Conservation (phyloP, 2,888 invertebrate species). For the Lithodes maja region DNA sequence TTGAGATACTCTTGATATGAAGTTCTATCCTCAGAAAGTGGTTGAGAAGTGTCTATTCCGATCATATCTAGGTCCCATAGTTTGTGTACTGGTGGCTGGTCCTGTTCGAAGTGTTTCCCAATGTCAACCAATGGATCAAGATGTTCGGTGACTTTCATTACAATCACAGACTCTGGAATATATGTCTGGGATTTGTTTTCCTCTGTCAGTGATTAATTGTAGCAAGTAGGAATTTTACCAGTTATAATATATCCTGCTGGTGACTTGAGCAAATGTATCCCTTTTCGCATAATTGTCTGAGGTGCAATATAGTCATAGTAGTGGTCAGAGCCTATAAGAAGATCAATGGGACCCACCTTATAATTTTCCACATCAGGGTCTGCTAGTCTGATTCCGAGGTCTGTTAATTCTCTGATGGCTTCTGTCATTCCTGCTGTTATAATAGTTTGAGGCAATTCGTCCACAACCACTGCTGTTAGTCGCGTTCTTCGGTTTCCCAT, state of each 20-base stretch:
- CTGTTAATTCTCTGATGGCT: neutral
- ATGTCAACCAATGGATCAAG: neutral
- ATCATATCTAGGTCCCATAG: constrained; percentile 27
- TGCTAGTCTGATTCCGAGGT: neutral
- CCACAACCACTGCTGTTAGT: neutral
- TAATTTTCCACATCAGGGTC: neutral
- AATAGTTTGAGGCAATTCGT: neutral
- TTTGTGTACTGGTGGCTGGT: constrained; percentile 11
- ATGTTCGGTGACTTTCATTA: neutral
- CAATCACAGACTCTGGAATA: constrained; percentile 4
- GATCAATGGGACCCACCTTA: neutral
- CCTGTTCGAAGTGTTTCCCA: neutral
- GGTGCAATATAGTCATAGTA: constrained; percentile 12
- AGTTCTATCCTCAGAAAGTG: neutral
- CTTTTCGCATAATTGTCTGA: neutral
- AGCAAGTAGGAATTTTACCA: constrained; percentile 19
- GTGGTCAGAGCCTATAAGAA: constrained; percentile 3
- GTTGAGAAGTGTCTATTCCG: constrained; percentile 11
- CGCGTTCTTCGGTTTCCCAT: neutral
- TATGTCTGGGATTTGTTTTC: neutral
- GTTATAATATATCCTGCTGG: neutral
- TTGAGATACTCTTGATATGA: neutral
- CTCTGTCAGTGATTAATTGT: neutral
- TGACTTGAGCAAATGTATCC: constrained; percentile 14
- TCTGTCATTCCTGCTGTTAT: neutral